Conservation (phyloP, 92 coral and sea anemone genomes). For the Isaurus tuberculatus region DNA sequence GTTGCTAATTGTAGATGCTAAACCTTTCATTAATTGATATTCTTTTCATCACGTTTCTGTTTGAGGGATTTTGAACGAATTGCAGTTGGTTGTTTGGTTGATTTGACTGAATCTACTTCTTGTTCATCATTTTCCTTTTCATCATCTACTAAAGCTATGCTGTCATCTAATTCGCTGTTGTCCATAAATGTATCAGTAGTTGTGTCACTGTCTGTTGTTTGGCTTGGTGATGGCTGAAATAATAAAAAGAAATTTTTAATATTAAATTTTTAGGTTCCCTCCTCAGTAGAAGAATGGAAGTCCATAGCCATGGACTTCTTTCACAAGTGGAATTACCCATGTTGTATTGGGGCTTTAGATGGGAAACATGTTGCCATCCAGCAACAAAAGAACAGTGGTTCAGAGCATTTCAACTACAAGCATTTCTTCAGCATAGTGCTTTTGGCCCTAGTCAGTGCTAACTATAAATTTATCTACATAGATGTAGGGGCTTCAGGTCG, state of each 20-base stretch:
- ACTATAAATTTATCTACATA: constrained; percentile 4
- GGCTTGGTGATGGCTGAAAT: constrained; percentile 5
- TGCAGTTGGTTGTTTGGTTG: constrained; percentile 1
- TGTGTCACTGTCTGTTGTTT: not conserved
- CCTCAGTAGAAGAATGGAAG: constrained; percentile 1
- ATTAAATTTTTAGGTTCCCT: constrained; percentile 1
- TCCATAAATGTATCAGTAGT: constrained; percentile 6
- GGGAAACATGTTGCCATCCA: constrained; percentile 12
- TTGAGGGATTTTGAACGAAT: constrained; percentile 10
- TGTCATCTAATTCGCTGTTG: not conserved
- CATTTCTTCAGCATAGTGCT: constrained; percentile 1
- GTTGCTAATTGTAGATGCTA: not conserved
- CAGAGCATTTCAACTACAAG: constrained; percentile 1
- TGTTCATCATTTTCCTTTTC: constrained; percentile 9
- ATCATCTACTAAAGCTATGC: not conserved
- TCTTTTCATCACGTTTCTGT: constrained; percentile 7
- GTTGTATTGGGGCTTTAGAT: constrained; percentile 6
- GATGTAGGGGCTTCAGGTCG: not conserved
- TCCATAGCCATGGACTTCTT: constrained; percentile 8
- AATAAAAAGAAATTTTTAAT: not conserved
- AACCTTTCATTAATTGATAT: constrained; percentile 1
- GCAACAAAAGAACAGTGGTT: constrained; percentile 9
- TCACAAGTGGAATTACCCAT: constrained; percentile 4
- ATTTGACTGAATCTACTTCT: constrained; percentile 6
- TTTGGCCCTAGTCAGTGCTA: not conserved